These are phyloP conservation scores for Rhabdophis nuchalis DNA, from an alignment of 2,797 vertebrate genomes.

Conservation along the genomic window DNA sequence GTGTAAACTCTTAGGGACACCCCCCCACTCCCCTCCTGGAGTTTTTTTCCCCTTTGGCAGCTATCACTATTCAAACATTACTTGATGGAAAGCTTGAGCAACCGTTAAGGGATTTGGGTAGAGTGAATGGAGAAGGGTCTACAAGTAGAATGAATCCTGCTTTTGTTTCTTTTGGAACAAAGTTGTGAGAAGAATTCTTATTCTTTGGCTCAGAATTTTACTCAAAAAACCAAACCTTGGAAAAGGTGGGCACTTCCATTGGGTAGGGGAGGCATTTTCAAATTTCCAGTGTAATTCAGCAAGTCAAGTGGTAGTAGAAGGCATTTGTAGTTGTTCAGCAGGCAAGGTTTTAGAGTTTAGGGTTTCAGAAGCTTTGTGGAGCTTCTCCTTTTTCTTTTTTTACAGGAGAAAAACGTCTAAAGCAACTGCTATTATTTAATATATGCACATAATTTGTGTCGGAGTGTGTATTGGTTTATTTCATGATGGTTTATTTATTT, in stretches of 20 bases:
- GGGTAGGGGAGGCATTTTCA: background rate
- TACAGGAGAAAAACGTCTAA: background rate
- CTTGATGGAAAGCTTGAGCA: background rate
- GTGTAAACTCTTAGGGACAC: constrained; percentile 10
- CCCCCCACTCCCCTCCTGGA: no score
- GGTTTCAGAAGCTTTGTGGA: constrained; percentile 4
- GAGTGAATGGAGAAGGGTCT: background rate
- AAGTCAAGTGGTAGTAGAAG: background rate
- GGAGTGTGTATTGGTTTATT: constrained; percentile 15
- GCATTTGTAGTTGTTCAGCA: background rate
- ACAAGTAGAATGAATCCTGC: background rate
- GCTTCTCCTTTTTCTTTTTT: no score
- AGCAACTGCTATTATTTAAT: background rate
- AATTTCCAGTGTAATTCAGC: background rate
- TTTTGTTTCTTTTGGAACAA: background rate
- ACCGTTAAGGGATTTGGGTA: no score
- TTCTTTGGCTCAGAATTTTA: background rate
- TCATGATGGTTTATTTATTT: constrained; percentile 34
- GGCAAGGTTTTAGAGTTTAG: background rate
- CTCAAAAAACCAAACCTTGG: background rate
- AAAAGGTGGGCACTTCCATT: background rate
- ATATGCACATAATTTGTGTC: background rate
- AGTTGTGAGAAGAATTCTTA: background rate
- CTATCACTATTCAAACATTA: background rate
- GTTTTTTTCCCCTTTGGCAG: background rate